phyloP scores from a whole-genome alignment of 2,888 invertebrate genomes.

The Tinea trinotella region DNA sequence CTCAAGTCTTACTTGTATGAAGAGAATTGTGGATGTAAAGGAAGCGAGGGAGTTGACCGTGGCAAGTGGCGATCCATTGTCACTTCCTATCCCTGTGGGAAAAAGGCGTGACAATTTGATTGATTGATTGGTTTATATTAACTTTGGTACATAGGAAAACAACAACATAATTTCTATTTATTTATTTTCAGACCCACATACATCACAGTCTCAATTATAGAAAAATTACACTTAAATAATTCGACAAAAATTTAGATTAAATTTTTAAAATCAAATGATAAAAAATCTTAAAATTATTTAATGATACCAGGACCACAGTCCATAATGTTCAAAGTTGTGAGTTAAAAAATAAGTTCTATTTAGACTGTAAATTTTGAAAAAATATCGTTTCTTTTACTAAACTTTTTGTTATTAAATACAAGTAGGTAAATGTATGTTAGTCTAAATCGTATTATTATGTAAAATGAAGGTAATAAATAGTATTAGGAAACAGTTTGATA shows the following conservation, averaged over 20 bases:
- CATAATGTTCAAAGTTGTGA: no score
- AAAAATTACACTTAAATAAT: background rate
- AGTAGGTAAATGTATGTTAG: background rate
- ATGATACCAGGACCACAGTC: background rate
- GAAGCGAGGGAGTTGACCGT: no score
- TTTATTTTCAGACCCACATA: slow-evolving; percentile 55
- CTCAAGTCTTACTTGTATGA: no score
- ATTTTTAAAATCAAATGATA: background rate
- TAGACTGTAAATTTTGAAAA: background rate
- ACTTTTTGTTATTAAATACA: slow-evolving; percentile 2
- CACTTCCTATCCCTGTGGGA: no score
- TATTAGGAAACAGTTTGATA: background rate
- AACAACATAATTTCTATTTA: slow-evolving; percentile 1
- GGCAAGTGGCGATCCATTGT: no score
- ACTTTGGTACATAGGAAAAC: no score
- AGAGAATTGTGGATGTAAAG: no score
- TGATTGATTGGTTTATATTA: no score
- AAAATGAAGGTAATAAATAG: background rate
- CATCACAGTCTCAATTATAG: slow-evolving; percentile 46
- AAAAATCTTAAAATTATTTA: background rate
- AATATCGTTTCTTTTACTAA: background rate
- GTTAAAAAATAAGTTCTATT: background rate
- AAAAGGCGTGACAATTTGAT: no score
- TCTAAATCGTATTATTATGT: background rate
- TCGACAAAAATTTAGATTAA: background rate